Evolutionary conservation across 1,140 invertebrate genomes (phyloP), one percentile per base, ranked within the genome.

Genomic region (Drosophila quadrilineata): DNA sequence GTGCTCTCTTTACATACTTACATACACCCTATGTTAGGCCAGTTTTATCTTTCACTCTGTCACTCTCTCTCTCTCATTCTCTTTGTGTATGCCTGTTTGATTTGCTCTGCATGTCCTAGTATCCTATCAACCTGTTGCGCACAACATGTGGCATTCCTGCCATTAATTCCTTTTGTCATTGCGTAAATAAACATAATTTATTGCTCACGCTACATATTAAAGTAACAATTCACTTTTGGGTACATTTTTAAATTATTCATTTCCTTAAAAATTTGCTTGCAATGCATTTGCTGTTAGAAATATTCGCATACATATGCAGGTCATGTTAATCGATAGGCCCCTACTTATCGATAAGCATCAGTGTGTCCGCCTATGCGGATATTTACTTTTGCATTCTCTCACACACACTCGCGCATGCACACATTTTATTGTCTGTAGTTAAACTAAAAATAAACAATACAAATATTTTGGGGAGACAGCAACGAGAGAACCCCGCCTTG

Each of bases 361-460:
- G 8, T 3, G 9, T 41, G 14, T 36, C 31, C 5, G 5, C 12
- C 6, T 22, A 6, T 49, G 24, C n/a, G 48, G 6, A 35, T 9
- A 45, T 6, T 16, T 31, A 54, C 21, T 35, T 45, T 31, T 5
- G n/a, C n/a, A n/a, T n/a, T n/a, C n/a, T n/a, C n/a, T n/a, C n/a
- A n/a, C n/a, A n/a, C n/a, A n/a, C n/a, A n/a, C n/a, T n/a, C n/a
- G n/a, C n/a, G n/a, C n/a, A n/a, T n/a, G n/a, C n/a, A n/a, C n/a
- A n/a, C n/a, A n/a, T n/a, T n/a, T n/a, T n/a, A n/a, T n/a, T n/a
- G 36, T 45, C 5, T 45, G 24, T 33, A 43, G 43, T 50, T 49
- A 5, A 59, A 65, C 36, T 65, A 65, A 22, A n/a, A n/a, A n/a
- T n/a, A 50, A 59, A 59, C 59, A 59, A 50, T 16, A 17, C n/a